Percentiles rank a stretch among this genome's conserved stretches.
Evolutionary conservation across 1,140 invertebrate species (phyloP).

Genomic region (Diprion similis): DNA sequence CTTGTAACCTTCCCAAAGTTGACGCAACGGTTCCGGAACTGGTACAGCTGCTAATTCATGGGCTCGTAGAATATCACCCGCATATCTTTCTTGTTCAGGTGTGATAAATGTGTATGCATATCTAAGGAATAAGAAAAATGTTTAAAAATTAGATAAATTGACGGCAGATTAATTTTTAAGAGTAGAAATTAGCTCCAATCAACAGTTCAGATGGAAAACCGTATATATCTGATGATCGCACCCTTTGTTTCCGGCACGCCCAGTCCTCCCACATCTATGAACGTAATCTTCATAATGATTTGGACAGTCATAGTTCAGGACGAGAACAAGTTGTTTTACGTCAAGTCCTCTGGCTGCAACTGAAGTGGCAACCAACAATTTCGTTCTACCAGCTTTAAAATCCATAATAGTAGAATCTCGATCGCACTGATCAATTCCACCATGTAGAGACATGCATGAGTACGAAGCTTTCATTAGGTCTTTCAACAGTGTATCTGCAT

Average conservation of each 20-base stretch:
- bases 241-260: conserved; percentile 96
- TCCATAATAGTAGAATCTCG: conserved; percentile 97
- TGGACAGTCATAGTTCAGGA: conserved; percentile 99
- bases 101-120: conserved; percentile 97
- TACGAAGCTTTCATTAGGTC: conserved; percentile 98
- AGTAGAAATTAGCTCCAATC: no score
- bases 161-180: no score
- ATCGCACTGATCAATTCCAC: conserved; percentile 99
- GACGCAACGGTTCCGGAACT: conserved; percentile 78
- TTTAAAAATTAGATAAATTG: not conserved
- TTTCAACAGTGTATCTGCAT: conserved; percentile 92
- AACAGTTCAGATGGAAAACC: not conserved
- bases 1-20: conserved; percentile 91
- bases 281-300: conserved; percentile 99
- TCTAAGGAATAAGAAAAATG: conserved; percentile 28
- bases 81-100: conserved; percentile 89
- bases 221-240: conserved; percentile 22
- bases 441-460: conserved; percentile 95
- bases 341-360: conserved; percentile 97
- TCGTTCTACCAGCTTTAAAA: conserved; percentile 94
- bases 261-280: conserved; percentile 93
- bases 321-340: conserved; percentile 97
- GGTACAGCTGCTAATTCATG: conserved; percentile 81
- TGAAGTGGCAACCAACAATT: conserved; percentile 89
- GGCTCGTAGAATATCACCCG: conserved; percentile 92